phyloP scores from a whole-genome alignment of 2,797 vertebrate genomes.

The Eremophila alpestris region DNA sequence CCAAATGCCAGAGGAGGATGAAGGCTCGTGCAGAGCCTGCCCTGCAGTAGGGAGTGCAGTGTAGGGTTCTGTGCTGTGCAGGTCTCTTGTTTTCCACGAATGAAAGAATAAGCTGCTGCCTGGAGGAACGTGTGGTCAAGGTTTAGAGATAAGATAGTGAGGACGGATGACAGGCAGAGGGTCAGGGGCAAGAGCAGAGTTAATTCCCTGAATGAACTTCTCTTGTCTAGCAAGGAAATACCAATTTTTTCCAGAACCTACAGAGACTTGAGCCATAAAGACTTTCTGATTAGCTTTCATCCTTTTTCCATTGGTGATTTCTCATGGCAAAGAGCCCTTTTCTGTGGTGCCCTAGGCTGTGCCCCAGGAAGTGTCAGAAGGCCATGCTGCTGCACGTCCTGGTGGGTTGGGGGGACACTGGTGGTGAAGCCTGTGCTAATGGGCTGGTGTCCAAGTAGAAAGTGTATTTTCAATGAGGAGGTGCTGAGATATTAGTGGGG shows the following conservation, averaged over 20 bases:
- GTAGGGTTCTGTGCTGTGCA: background rate
- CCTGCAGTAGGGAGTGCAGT: background rate
- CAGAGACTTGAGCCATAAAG: constrained; percentile 54
- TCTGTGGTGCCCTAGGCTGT: constrained; percentile 1
- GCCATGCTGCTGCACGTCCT: background rate
- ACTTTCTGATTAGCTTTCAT: constrained; percentile 63
- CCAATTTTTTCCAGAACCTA: constrained; percentile 31
- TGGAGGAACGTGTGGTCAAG: background rate
- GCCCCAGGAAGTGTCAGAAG: background rate
- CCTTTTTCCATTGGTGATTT: constrained; percentile 56
- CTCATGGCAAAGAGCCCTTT: constrained; percentile 52
- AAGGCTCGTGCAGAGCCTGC: accelerated
- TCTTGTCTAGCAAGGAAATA: constrained; percentile 37
- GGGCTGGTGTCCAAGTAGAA: constrained; percentile 74
- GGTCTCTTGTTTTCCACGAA: background rate
- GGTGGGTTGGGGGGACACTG: background rate
- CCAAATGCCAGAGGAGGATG: background rate
- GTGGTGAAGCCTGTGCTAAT: constrained; percentile 44
- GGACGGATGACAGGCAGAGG: background rate
- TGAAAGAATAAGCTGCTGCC: background rate
- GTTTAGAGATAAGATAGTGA: background rate
- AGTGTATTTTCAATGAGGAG: constrained; percentile 80
- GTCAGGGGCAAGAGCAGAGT: constrained; percentile 29
- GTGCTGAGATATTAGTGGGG: constrained; percentile 77
- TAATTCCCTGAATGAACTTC: constrained; percentile 39